phyloP scores from a whole-genome alignment of 2,113 vertebrate genomes.

The Lampris megalopsis region DNA sequence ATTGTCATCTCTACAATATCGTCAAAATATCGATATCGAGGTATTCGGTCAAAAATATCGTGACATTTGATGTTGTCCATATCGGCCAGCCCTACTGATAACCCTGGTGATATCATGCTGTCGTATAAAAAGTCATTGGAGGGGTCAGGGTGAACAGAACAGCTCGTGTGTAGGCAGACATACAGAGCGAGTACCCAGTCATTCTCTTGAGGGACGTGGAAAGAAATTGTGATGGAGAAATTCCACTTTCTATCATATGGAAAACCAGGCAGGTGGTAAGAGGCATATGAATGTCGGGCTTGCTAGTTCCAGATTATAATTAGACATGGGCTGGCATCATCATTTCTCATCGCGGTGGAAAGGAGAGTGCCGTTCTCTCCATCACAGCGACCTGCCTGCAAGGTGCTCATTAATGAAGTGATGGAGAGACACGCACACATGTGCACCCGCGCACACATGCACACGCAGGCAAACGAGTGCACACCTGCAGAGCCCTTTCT shows the following conservation, averaged over 20 bases:
- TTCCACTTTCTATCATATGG: neutral
- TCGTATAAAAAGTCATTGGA: conserved; percentile 19
- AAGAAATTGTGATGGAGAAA: neutral
- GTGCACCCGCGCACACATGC: conserved; percentile 18
- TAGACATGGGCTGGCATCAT: conserved; percentile 59
- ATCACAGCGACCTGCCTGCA: conserved; percentile 67
- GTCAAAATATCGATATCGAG: too few relatives aligned
- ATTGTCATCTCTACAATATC: too few relatives aligned
- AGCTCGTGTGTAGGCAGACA: conserved; percentile 32
- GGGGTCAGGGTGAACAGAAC: conserved; percentile 5
- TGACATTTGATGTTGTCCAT: too few relatives aligned
- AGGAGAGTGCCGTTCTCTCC: conserved; percentile 62
- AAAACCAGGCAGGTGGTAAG: conserved; percentile 29
- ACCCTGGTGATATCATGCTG: conserved; percentile 27
- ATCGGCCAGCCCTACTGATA: neutral
- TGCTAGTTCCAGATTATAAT: conserved; percentile 66
- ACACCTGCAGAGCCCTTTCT: conserved; percentile 30
- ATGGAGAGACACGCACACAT: conserved; percentile 29
- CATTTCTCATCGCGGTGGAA: conserved; percentile 63
- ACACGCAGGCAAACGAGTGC: neutral
- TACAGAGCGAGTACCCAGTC: neutral
- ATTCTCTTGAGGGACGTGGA: too few relatives aligned
- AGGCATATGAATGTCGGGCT: conserved; percentile 46
- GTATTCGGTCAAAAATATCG: too few relatives aligned
- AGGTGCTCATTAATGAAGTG: conserved; percentile 71